A percentile compares a stretch with the other conserved stretches of the same genome.
phyloP scores from a whole-genome alignment of 2,113 vertebrate species.

The Chauna torquata region DNA sequence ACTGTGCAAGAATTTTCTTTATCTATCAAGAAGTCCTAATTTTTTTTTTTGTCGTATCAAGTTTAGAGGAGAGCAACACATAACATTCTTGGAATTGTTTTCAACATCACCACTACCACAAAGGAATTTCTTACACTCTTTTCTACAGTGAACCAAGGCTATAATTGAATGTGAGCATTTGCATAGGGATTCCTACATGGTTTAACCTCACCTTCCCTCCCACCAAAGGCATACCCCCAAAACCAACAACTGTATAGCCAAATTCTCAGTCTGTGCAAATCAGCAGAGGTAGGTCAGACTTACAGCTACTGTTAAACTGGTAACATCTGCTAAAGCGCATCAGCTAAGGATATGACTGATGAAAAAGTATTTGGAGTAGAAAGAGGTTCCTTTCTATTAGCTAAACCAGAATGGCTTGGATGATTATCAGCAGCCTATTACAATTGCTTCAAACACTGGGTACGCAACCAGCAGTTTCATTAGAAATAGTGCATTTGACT shows the following conservation, averaged over 20 bases:
- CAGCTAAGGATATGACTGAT: neutral
- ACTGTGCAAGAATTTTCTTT: neutral
- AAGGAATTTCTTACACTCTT: neutral
- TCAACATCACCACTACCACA: neutral
- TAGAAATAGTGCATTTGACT: neutral
- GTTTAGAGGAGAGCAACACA: neutral
- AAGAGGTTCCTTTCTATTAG: neutral
- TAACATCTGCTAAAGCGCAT: neutral
- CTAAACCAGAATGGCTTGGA: conserved; percentile 27
- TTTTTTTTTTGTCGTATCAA: neutral
- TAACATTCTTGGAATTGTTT: neutral
- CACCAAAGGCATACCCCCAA: neutral
- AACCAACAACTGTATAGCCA: neutral
- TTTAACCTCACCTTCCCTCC: neutral
- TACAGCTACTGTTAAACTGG: neutral
- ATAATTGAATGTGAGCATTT: neutral
- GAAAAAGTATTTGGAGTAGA: neutral
- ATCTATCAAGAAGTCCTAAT: neutral
- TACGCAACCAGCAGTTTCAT: neutral
- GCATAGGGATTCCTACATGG: neutral
- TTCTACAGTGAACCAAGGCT: neutral
- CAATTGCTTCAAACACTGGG: neutral
- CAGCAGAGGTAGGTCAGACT: neutral
- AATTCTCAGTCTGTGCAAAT: neutral
- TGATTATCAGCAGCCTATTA: neutral